Base-by-base conservation (phyloP, 2,113 vertebrate genomes). In the Sceloporus undulatus region DNA sequence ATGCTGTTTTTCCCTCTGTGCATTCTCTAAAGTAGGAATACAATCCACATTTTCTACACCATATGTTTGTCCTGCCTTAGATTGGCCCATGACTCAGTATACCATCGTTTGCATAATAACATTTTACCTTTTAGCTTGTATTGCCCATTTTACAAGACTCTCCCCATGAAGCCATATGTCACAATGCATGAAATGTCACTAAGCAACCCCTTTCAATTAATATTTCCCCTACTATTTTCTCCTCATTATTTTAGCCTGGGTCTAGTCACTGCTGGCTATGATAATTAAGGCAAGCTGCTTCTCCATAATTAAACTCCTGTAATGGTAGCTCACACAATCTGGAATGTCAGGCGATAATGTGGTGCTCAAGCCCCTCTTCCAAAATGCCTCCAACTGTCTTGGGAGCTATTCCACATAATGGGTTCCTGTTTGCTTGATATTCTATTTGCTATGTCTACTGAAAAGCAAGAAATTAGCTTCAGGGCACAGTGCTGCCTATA, bases 221-320 rank as follows among this genome's bases (percentile, higher is more conserved):
- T 91, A 84, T 48, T 90, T 89, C 86, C 65, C 56, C 4, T 18
- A 77, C 56, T 65, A 87, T 25, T 82, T 89, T 65, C 68, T 40
- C 25, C 56, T 89, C 78, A 74, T 79, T 90, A 87, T 74, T 92
- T 29, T 80, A 79, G 54, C 27, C 83, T 79, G 56, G 81, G 81
- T 87, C 56, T 86, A 85, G 76, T 83, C n/a, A 76, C 59, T 79
- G 34, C 40, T 87, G 82, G 16, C 38, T 82, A 92, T 52, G 84
- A 87, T 86, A 23, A 9, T 89, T 79, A 92, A 62, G 42, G 59
- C 87, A 92, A 85, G 40, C 82, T 82, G 56, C 66, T 87, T 85
- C 73, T 90, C n/a, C 68, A 56, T 85, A 87, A 92, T 79, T 89
- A 85, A 90, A 85, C 23, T 87, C 66, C 79, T 87, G 38, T 89